Conservation (phyloP, 2,113 vertebrate species). For the Bostrychus sinensis region DNA sequence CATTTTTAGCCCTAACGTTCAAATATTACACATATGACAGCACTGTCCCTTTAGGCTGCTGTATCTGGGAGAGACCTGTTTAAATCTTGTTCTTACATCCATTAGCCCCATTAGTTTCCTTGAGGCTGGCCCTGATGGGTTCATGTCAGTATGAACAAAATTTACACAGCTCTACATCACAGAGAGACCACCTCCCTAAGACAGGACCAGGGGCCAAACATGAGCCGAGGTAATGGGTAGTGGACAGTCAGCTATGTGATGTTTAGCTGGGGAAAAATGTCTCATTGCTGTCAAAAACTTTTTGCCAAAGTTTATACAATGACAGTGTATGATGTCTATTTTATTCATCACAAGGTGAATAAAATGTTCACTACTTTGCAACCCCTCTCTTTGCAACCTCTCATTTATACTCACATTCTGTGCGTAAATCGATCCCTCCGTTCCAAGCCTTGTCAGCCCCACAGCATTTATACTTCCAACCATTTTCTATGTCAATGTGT, state of each 20-base stretch:
- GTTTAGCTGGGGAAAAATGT: neutral
- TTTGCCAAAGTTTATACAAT: no score
- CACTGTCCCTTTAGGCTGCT: neutral
- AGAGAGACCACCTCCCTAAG: neutral
- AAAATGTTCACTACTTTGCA: no score
- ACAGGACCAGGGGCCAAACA: neutral
- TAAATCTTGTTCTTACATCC: neutral
- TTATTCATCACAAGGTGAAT: no score
- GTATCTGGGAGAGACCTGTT: neutral
- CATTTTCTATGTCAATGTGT: no score
- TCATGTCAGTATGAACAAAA: neutral
- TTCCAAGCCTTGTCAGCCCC: no score
- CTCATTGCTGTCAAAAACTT: no score
- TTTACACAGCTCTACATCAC: constrained; percentile 3
- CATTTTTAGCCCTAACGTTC: neutral
- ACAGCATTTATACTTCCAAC: no score
- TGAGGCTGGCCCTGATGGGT: neutral
- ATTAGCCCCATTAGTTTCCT: constrained; percentile 2
- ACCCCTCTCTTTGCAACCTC: no score
- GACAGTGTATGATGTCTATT: no score
- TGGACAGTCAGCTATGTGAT: neutral
- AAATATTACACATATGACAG: neutral
- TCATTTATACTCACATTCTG: no score
- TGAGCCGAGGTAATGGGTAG: neutral
- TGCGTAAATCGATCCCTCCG: no score